Conservation (phyloP, 2,888 invertebrate species). For the Torymus auratus region DNA sequence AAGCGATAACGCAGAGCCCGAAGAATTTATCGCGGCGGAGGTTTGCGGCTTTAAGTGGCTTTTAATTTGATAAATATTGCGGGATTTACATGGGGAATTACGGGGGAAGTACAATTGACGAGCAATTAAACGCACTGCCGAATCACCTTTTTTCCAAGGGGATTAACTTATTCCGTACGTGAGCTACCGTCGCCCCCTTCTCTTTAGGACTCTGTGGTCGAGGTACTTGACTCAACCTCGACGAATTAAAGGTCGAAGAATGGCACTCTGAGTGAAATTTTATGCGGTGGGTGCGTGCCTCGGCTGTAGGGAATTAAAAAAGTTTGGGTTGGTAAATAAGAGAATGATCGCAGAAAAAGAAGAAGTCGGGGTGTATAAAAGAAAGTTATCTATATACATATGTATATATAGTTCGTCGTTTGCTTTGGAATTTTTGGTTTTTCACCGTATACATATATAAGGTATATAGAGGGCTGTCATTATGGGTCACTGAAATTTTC, state of each 20-base stretch:
- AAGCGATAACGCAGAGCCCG: constrained; percentile 38
- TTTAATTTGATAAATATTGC: constrained; percentile 56
- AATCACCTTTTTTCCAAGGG: constrained; percentile 9
- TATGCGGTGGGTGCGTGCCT: neutral
- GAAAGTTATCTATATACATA: too few species aligned
- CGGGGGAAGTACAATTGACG: constrained; percentile 30
- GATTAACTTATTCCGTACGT: constrained; percentile 17
- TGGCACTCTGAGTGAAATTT: constrained; percentile 30
- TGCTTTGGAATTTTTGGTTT: too few species aligned
- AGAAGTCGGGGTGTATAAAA: too few species aligned
- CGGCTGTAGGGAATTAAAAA: too few species aligned
- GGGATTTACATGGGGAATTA: constrained; percentile 32
- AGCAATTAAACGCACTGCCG: constrained; percentile 33
- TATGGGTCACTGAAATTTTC: too few species aligned
- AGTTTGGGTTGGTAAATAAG: too few species aligned
- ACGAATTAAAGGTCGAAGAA: constrained; percentile 16
- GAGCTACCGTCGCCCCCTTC: neutral
- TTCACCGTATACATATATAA: too few species aligned
- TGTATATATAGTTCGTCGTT: too few species aligned
- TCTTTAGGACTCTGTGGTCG: constrained; percentile 17
- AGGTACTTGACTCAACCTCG: neutral
- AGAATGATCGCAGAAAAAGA: too few species aligned
- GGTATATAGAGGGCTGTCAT: too few species aligned
- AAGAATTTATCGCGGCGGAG: constrained; percentile 39
- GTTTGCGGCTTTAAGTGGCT: constrained; percentile 46